Conservation (phyloP, 2,888 invertebrate species). For the Calliopum simillimum region DNA sequence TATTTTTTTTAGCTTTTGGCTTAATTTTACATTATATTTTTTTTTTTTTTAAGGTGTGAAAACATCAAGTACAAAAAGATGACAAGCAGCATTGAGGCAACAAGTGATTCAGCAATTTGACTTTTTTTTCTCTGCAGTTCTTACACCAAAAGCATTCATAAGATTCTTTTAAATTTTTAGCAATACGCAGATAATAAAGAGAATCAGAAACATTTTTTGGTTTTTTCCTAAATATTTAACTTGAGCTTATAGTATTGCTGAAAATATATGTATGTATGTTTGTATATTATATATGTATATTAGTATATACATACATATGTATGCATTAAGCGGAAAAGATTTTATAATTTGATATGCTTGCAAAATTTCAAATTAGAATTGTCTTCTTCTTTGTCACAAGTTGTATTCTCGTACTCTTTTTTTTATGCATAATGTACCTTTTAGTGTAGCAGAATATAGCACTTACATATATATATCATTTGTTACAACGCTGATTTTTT, state of each 20-base stretch:
- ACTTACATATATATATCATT: too few species aligned
- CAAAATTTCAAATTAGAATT: conserved; percentile 6
- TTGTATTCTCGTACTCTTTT: not conserved
- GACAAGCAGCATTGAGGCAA: conserved; percentile 66
- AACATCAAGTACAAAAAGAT: conserved; percentile 60
- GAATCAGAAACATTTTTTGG: not conserved
- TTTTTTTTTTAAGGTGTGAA: conserved; percentile 48
- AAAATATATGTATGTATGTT: too few species aligned
- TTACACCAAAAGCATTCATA: conserved; percentile 63
- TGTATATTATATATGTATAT: too few species aligned
- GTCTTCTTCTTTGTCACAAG: not conserved
- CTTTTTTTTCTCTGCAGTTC: conserved; percentile 48
- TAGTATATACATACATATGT: too few species aligned
- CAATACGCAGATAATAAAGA: not conserved
- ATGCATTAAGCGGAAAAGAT: too few species aligned
- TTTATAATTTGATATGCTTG: conserved; percentile 43
- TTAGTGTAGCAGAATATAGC: too few species aligned
- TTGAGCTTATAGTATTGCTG: too few species aligned
- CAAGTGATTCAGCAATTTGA: conserved; percentile 63
- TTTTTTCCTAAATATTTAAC: conserved; percentile 18
- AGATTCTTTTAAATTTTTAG: conserved; percentile 54
- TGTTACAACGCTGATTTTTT: too few species aligned
- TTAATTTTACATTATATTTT: conserved; percentile 22
- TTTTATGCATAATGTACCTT: not conserved
- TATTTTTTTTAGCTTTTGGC: conserved; percentile 18